A percentile compares a stretch with the other conserved stretches of the same genome.
Conservation (phyloP, 1,140 invertebrate genomes). For the Drosophila nikananu region DNA sequence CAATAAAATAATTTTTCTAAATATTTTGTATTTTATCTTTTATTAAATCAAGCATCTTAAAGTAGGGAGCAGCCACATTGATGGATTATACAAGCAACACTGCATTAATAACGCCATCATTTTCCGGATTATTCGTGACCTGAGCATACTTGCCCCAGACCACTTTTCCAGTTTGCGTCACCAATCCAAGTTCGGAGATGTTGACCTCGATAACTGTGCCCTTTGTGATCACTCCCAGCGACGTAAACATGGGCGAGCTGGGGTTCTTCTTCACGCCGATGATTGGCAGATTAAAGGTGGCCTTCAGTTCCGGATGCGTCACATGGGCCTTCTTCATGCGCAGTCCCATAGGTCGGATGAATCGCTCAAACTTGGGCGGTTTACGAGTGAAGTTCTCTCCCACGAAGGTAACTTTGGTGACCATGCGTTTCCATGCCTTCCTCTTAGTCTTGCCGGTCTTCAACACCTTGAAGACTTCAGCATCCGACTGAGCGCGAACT, state of each 20-base stretch:
- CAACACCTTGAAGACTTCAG: slow-evolving; percentile 98
- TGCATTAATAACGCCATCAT: slow-evolving; percentile 99
- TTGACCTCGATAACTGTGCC: slow-evolving; percentile 99
- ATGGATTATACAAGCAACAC: slow-evolving; percentile 94
- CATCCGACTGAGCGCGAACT: slow-evolving; percentile 98
- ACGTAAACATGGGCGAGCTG: slow-evolving; percentile 98
- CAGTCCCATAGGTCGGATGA: slow-evolving; percentile 99
- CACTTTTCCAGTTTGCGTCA: slow-evolving; percentile 99
- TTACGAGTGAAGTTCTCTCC: slow-evolving; percentile 99
- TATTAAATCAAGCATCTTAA: slow-evolving; percentile 37
- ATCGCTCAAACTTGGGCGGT: slow-evolving; percentile 99
- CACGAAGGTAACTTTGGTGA: slow-evolving; percentile 99
- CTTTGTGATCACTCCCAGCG: slow-evolving; percentile 99
- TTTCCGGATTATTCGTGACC: slow-evolving; percentile 99
- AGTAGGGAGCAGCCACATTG: slow-evolving; percentile 24
- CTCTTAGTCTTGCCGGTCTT: slow-evolving; percentile 97
- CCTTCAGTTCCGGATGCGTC: slow-evolving; percentile 99
- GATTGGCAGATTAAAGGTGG: slow-evolving; percentile 99
- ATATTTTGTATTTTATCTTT: slow-evolving; percentile 34
- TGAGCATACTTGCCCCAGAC: slow-evolving; percentile 99
- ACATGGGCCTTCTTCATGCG: slow-evolving; percentile 99
- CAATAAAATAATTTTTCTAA: slow-evolving; percentile 1
- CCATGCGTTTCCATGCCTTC: slow-evolving; percentile 99
- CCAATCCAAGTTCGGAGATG: slow-evolving; percentile 99
- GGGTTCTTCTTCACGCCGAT: slow-evolving; percentile 99